These are phyloP conservation scores for Hydrolagus affinis DNA, from an alignment of 2,113 vertebrate genomes.

Conservation along the genomic window DNA sequence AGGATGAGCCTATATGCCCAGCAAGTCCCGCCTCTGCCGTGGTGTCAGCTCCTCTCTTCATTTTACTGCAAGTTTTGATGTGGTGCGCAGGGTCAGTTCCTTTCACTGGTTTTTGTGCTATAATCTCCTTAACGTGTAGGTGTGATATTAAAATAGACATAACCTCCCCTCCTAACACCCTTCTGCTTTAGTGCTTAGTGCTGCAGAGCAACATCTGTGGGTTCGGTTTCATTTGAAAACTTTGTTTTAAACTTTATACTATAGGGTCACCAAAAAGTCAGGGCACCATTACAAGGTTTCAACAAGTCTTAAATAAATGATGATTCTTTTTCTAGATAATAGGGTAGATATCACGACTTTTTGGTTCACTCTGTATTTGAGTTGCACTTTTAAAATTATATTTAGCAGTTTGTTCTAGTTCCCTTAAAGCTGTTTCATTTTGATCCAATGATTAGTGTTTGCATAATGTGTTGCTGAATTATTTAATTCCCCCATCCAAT, in stretches of 20 bases:
- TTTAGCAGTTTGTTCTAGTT: too few relatives aligned
- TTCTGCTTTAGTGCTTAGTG: conserved; percentile 39
- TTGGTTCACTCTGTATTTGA: too few relatives aligned
- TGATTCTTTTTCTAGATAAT: too few relatives aligned
- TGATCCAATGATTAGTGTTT: too few relatives aligned
- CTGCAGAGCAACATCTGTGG: conserved; percentile 33
- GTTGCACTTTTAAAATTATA: too few relatives aligned
- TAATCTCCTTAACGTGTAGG: conserved; percentile 33
- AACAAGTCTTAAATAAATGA: too few relatives aligned
- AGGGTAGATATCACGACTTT: too few relatives aligned
- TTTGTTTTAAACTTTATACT: neutral
- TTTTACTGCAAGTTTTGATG: conserved; percentile 89
- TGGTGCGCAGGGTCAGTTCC: conserved; percentile 87
- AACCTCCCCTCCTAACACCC: conserved; percentile 30
- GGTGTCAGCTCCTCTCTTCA: conserved; percentile 63
- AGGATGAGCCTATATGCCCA: conserved; percentile 84
- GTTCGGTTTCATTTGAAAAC: neutral
- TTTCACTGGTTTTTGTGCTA: conserved; percentile 60
- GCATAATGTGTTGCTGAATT: too few relatives aligned
- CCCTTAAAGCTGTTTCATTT: too few relatives aligned
- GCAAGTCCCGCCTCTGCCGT: conserved; percentile 68
- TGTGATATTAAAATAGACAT: conserved; percentile 24
- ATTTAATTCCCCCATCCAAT: too few relatives aligned
- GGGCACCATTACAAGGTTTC: too few relatives aligned
- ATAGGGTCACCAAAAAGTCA: too few relatives aligned